Base-by-base conservation (phyloP, 2,888 invertebrate genomes). In the Teinopalpus imperialis region DNA sequence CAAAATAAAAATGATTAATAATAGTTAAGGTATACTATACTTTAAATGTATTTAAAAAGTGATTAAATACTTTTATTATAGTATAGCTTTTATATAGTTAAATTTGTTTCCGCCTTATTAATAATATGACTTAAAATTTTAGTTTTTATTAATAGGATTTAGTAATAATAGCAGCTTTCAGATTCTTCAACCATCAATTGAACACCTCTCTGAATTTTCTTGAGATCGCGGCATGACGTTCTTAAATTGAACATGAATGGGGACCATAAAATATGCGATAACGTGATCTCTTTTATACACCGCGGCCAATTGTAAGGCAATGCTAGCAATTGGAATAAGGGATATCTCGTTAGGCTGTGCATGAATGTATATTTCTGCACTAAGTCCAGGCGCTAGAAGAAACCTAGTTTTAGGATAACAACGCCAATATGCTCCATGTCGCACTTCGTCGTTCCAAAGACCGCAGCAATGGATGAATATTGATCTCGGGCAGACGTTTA, bases 391-490 rank as follows among this genome's bases (percentile, higher is more conserved):
- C 1, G 81, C 69, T 8, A 85, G 43, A 14, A 65, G 62, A 40
- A 74, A 61, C 51, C 78, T 69, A 2, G 70, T 80, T n/a, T 61
- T 69, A 2, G 82, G 82, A 10, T 54, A 66, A 47, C 69, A 70
- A 9, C 49, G 30, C 81, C 81, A 85, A 27, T 65, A 66, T 0
- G 81, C 81, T 0, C 80, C 80, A 2, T 71, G 54, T 1, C 67
- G 61, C 1, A 69, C 72, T 0, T 50, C 59, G 0, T 70, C 74
- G 13, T 70, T 59, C 74, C 76, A 80, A 1, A 85, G 43, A 0
- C 77, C 76, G 48, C 74, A 74, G 47, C 63, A 70, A 12, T 71
- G 63, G 9, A 82, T 41, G 52, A 78, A 79, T 32, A 85, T 66
- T 1, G 72, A 59, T 4, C 65, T 70, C 0, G 56, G 8, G 20